Base-by-base conservation (phyloP, 1,140 invertebrate genomes). In the Drosophila teissieri region DNA sequence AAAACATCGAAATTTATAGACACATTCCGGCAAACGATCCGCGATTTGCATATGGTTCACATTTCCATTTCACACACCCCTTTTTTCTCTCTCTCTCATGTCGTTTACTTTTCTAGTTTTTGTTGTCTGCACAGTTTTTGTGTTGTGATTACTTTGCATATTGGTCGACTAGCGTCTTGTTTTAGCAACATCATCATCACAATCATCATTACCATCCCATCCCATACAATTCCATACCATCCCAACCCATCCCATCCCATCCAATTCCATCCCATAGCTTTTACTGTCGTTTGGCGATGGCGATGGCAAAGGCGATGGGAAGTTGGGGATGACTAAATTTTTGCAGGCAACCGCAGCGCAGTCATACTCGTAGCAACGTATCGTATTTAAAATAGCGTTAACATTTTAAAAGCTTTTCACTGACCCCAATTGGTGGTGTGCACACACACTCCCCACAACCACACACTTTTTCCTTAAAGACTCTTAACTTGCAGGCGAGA, bases 371-470 rank as follows among this genome's bases (percentile, higher is more conserved):
- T 46, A 78, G 76, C 73, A 68, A 78, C 64, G 75, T 78, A 86
- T 72, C 74, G 76, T 88, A 91, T 90, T 90, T 90, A 83, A 90
- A 90, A 90, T 86, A 90, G 77, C 82, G 77, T 91, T 90, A 91
- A 78, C 83, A 81, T 84, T 83, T 89, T 83, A 91, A 91, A 91
- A 81, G 81, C 82, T 90, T 91, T 91, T 91, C 90, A 90, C 90
- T 91, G 90, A 91, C 90, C 90, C 74, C 90, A 91, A 83, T 91
- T 75, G 84, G 58, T 70, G 81, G 54, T 76, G 72, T 69, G 63
- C 67, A 64, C 46, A 72, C 62, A 61, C 76, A 55, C 74, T 37
- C 40, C 54, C 48, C 36, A 69, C 63, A 54, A 54, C 63, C 39
- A 54, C 48, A 76, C 65, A 64, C 60, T 52, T 51, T 55, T 67